These are phyloP conservation scores for Volucella inanis DNA, from an alignment of 2,888 invertebrate genomes.

Conservation along the genomic window DNA sequence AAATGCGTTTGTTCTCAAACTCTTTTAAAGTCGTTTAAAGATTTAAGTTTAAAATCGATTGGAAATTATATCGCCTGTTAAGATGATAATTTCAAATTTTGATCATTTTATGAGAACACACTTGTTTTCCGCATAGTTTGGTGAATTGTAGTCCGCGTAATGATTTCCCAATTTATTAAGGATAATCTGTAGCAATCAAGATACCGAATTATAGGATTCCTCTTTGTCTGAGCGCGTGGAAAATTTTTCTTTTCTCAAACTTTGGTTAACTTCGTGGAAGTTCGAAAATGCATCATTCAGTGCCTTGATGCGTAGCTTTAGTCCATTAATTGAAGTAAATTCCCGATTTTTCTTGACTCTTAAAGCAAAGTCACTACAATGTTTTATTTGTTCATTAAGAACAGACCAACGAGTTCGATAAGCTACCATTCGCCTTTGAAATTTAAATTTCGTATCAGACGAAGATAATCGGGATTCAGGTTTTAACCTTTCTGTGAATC, in stretches of 20 bases:
- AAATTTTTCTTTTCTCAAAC: slow-evolving; percentile 34
- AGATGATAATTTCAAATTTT: slow-evolving; percentile 50
- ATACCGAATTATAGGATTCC: slow-evolving; percentile 21
- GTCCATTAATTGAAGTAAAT: too few species aligned
- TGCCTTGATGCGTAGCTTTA: too few species aligned
- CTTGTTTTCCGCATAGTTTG: slow-evolving; percentile 7
- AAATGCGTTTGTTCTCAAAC: slow-evolving; percentile 56
- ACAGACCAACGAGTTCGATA: too few species aligned
- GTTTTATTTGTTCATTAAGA: too few species aligned
- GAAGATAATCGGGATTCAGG: too few species aligned
- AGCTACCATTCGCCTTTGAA: too few species aligned
- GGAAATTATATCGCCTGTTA: slow-evolving; percentile 48
- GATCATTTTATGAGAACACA: slow-evolving; percentile 52
- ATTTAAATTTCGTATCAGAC: too few species aligned
- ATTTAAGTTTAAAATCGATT: too few species aligned
- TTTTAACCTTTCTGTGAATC: too few species aligned
- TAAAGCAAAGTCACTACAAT: too few species aligned
- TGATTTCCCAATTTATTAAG: slow-evolving; percentile 31
- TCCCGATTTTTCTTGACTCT: too few species aligned
- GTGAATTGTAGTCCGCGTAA: neutral
- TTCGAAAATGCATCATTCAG: slow-evolving; percentile 15
- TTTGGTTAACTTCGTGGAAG: slow-evolving; percentile 45
- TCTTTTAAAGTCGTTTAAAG: too few species aligned
- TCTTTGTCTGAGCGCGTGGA: slow-evolving; percentile 40
- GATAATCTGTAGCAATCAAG: slow-evolving; percentile 23